Conservation (phyloP, 2,797 vertebrate genomes). For the Uromys caudimaculatus region DNA sequence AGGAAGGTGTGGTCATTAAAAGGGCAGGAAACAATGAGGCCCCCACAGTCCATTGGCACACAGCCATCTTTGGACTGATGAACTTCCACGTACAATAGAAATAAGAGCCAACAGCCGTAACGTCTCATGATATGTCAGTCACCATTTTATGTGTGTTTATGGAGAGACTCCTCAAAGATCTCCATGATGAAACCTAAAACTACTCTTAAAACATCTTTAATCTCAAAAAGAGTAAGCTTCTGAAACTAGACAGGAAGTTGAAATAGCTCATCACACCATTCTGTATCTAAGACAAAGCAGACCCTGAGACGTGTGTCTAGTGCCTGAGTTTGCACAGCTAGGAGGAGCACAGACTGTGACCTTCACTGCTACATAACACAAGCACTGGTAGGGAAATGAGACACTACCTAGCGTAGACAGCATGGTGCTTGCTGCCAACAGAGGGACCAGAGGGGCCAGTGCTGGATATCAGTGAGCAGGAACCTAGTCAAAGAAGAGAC, state of each 20-base stretch:
- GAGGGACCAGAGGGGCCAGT: background rate
- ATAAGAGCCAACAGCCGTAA: background rate
- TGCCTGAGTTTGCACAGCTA: background rate
- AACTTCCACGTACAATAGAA: background rate
- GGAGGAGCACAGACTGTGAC: background rate
- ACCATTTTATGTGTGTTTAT: background rate
- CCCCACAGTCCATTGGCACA: background rate
- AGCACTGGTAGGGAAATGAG: background rate
- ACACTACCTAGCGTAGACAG: background rate
- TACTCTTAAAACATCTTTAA: too few species aligned
- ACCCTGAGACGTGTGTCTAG: background rate
- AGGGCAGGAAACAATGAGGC: background rate
- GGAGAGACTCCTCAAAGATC: background rate
- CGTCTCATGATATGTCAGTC: too few species aligned
- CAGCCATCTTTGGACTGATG: background rate
- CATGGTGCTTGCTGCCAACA: background rate
- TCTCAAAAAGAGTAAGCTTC: too few species aligned
- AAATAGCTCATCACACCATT: background rate
- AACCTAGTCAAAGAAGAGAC: background rate
- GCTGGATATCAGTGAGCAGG: background rate
- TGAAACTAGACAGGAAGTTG: too few species aligned
- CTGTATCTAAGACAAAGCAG: background rate
- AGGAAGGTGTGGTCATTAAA: background rate
- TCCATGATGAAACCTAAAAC: too few species aligned
- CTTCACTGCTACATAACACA: background rate